A percentile compares a stretch with the other conserved stretches of the same genome.
phyloP scores from a whole-genome alignment of 2,797 vertebrate species.

The Chelonia mydas region DNA sequence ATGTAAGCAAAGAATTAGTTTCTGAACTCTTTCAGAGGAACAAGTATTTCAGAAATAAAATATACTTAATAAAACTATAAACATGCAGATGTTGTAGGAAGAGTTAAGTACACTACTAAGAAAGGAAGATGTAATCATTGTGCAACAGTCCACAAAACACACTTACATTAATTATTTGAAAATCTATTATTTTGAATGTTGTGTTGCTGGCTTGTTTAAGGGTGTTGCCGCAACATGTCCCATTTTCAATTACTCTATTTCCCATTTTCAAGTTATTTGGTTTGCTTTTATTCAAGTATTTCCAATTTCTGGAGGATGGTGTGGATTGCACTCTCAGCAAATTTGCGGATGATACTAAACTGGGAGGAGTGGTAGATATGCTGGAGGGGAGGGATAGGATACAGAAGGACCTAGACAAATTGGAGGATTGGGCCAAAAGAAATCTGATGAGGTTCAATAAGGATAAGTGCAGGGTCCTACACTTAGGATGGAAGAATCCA shows the following conservation, averaged over 20 bases:
- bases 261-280: neutral
- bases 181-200: neutral
- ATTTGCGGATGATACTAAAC: too few species aligned
- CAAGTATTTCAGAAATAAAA: neutral
- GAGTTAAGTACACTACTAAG: neutral
- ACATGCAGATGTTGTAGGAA: neutral
- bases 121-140: neutral
- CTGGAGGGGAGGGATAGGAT: too few species aligned
- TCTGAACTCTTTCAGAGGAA: constrained; percentile 16
- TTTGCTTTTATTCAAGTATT: constrained; percentile 7
- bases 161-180: rapidly evolving
- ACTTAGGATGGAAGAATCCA: too few species aligned
- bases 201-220: neutral
- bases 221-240: neutral
- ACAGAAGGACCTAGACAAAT: too few species aligned
- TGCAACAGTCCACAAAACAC: neutral
- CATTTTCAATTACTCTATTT: neutral
- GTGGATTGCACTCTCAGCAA: too few species aligned
- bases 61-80: constrained; percentile 3
- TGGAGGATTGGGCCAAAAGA: too few species aligned
- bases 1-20: constrained; percentile 15
- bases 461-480: too few species aligned
- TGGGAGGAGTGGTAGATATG: too few species aligned
- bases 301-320: too few species aligned
- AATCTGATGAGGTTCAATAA: too few species aligned